Conservation (phyloP, 2,113 vertebrate species). For the Pseudorhombus dupliciocellatus region DNA sequence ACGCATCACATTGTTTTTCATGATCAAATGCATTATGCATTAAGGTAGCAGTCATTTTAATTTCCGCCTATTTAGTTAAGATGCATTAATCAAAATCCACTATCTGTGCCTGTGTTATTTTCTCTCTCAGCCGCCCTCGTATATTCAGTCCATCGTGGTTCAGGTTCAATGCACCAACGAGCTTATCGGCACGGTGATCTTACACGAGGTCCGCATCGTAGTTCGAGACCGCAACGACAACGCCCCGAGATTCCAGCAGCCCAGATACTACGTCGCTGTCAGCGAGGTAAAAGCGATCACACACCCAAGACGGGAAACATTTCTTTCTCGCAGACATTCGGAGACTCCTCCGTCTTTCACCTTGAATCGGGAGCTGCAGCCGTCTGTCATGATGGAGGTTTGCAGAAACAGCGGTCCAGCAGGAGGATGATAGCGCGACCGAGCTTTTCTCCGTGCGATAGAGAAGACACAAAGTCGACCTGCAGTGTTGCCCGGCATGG, state of each 20-base stretch:
- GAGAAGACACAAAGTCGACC: background rate
- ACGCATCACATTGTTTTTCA: too few relatives aligned
- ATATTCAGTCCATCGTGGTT: constrained; percentile 96
- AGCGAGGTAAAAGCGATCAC: constrained; percentile 86
- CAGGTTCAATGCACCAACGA: constrained; percentile 94
- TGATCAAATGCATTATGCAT: too few relatives aligned
- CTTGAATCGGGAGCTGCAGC: constrained; percentile 19
- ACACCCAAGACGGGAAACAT: background rate
- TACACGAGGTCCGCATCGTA: constrained; percentile 95
- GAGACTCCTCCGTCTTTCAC: background rate
- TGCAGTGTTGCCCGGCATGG: background rate
- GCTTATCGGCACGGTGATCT: constrained; percentile 91
- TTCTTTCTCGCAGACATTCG: background rate
- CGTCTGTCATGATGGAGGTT: constrained; percentile 11
- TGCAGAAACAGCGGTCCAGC: background rate
- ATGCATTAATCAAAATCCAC: too few relatives aligned
- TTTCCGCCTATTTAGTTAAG: too few relatives aligned
- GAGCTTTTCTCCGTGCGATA: background rate
- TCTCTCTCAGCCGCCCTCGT: constrained; percentile 87
- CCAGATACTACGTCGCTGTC: constrained; percentile 88
- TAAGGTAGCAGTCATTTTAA: background rate
- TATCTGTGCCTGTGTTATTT: background rate
- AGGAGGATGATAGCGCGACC: background rate
- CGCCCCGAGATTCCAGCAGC: constrained; percentile 88
- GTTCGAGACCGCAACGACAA: constrained; percentile 97